Conservation (phyloP, 2,797 vertebrate genomes). For the Thalassophryne amazonica region DNA sequence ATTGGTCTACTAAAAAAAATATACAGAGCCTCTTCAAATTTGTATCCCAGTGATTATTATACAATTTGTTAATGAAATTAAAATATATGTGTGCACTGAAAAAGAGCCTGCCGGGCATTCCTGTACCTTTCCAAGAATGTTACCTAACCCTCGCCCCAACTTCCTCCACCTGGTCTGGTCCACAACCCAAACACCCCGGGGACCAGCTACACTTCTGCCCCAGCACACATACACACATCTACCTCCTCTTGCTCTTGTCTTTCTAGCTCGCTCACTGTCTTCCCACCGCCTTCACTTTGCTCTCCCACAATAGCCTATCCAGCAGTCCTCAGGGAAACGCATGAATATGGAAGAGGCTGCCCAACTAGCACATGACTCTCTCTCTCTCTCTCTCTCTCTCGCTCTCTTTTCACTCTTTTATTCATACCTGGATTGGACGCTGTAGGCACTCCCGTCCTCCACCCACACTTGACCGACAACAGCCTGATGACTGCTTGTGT, state of each 20-base stretch:
- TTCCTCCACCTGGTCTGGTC: slow-evolving; percentile 48
- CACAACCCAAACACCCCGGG: slow-evolving; percentile 46
- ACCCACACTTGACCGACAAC: slow-evolving; percentile 32
- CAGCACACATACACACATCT: neutral
- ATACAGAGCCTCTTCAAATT: too few species aligned
- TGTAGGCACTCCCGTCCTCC: slow-evolving; percentile 61
- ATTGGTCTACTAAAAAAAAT: too few species aligned
- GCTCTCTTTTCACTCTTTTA: slow-evolving; percentile 64
- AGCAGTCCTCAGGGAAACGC: slow-evolving; percentile 68
- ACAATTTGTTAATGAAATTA: too few species aligned
- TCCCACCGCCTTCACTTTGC: slow-evolving; percentile 41
- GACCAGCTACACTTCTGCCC: slow-evolving; percentile 56
- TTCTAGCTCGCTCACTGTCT: slow-evolving; percentile 31
- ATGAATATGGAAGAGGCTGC: slow-evolving; percentile 76
- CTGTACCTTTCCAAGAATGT: slow-evolving; percentile 58
- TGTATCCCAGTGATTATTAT: too few species aligned
- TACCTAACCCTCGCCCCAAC: slow-evolving; percentile 9
- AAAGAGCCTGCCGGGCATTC: slow-evolving; percentile 52
- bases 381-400: slow-evolving; percentile 8
- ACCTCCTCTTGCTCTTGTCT: neutral
- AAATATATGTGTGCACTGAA: slow-evolving; percentile 7
- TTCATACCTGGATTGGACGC: slow-evolving; percentile 71
- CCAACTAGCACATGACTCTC: slow-evolving; percentile 62
- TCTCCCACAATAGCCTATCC: slow-evolving; percentile 75
- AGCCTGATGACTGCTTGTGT: slow-evolving; percentile 32